A percentile compares a stretch with the other conserved stretches of the same genome.
Evolutionary conservation across 2,113 vertebrate genomes (phyloP).

Genomic region (Poecilia latipinna): DNA sequence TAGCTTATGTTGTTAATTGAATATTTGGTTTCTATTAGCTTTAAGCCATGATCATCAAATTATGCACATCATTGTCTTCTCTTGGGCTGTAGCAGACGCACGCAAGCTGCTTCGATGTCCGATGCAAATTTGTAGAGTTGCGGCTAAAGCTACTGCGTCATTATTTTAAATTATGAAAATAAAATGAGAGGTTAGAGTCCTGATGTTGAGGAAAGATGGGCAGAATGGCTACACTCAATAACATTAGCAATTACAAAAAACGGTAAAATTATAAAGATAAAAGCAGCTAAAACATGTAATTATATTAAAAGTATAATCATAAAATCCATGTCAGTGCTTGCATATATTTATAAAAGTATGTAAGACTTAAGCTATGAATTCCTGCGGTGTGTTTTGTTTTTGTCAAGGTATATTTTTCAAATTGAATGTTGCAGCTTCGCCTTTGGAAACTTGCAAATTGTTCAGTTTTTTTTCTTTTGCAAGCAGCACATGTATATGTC

Average conservation of each 20-base stretch:
- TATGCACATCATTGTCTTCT: no score
- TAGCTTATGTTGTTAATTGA: no score
- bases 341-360: background rate
- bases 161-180: background rate
- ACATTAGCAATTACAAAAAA: no score
- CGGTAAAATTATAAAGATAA: no score
- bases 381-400: background rate
- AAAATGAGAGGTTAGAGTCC: background rate
- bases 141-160: background rate
- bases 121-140: background rate
- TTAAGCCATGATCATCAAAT: no score
- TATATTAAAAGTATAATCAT: background rate
- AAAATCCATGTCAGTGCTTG: background rate
- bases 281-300: background rate
- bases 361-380: background rate
- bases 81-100: background rate
- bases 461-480: background rate
- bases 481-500: background rate
- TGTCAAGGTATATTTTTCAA: background rate
- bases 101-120: background rate
- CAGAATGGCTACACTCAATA: background rate
- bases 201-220: background rate
- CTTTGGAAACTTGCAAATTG: background rate
- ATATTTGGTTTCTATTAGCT: no score
- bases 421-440: no score